Evolutionary conservation across 2,113 vertebrate genomes (phyloP).

Genomic region (Corvus moneduloides): DNA sequence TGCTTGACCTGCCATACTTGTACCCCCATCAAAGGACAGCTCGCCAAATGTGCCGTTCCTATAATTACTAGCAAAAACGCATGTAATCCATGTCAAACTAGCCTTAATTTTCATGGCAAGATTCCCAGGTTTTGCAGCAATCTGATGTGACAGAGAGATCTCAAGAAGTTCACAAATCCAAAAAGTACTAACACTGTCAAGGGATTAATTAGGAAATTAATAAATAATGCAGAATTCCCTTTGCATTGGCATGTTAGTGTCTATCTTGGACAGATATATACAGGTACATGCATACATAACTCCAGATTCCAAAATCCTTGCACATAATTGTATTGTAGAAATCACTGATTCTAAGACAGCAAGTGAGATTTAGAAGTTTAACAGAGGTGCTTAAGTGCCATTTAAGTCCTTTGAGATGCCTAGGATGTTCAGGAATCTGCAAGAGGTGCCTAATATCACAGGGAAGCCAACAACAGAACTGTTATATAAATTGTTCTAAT

Average conservation of each 20-base stretch:
- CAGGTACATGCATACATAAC: background rate
- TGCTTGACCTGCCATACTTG: slow-evolving; percentile 1
- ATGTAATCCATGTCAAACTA: slow-evolving; percentile 5
- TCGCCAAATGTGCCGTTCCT: background rate
- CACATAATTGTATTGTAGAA: background rate
- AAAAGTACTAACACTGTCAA: background rate
- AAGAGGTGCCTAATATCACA: background rate
- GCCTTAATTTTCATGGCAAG: background rate
- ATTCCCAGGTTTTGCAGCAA: background rate
- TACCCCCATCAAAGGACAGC: background rate
- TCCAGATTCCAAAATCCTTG: background rate
- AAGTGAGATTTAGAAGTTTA: background rate
- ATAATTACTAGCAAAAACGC: slow-evolving; percentile 1
- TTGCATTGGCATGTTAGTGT: background rate
- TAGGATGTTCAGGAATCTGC: background rate
- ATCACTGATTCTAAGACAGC: background rate
- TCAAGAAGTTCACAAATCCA: background rate
- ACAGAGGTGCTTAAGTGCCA: background rate
- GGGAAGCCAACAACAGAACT: background rate
- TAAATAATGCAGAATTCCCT: background rate
- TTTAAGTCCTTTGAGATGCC: background rate
- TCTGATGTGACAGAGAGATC: background rate
- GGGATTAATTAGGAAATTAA: background rate
- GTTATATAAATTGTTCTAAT: background rate
- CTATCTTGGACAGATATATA: background rate